These are phyloP conservation scores for Notiomystis cincta DNA, from an alignment of 2,113 vertebrate genomes.

Conservation along the genomic window DNA sequence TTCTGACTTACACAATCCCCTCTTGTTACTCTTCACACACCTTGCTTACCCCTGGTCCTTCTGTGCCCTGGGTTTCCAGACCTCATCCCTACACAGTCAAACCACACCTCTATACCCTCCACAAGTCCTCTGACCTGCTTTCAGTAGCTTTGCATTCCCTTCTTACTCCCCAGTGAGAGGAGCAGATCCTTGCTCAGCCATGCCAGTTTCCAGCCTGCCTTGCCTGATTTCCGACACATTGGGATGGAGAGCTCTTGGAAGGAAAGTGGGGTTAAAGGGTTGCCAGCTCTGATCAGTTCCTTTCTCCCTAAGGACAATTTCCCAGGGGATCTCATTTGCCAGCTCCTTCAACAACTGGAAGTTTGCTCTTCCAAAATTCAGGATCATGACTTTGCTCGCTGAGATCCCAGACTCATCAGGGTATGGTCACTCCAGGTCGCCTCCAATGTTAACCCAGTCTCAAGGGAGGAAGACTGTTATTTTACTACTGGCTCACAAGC, in stretches of 20 bases:
- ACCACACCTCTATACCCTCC: background rate
- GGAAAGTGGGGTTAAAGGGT: background rate
- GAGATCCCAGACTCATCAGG: background rate
- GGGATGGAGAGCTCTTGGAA: background rate
- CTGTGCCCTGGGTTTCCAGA: background rate
- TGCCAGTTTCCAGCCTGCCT: background rate
- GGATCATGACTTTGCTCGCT: background rate
- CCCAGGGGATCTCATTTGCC: background rate
- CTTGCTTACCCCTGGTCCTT: background rate
- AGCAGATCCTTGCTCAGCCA: background rate
- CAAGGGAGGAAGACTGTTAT: background rate
- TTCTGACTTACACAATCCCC: background rate
- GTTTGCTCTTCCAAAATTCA: background rate
- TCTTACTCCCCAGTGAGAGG: background rate
- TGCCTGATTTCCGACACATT: background rate
- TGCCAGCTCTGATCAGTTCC: background rate
- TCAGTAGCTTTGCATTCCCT: background rate
- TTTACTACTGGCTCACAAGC: background rate
- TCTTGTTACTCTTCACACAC: background rate
- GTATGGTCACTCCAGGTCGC: accelerated
- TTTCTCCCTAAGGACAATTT: background rate
- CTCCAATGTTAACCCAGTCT: background rate
- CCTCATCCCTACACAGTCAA: background rate
- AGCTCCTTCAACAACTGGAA: background rate
- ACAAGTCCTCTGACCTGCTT: background rate